Base-by-base conservation (phyloP, 2,888 invertebrate species). In the Drosophila bunnanda region DNA sequence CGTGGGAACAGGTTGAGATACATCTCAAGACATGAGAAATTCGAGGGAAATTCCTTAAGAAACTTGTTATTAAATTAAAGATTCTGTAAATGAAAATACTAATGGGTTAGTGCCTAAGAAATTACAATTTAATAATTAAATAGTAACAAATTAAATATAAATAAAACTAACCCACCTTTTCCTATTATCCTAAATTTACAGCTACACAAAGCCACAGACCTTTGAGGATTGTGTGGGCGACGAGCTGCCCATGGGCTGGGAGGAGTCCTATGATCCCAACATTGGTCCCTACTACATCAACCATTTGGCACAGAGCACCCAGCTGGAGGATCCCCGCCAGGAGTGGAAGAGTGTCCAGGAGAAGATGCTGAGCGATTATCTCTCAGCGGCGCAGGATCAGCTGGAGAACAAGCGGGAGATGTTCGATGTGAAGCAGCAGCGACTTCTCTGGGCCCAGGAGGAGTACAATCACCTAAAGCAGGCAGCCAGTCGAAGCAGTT, bases 151-250 rank as follows among this genome's bases (percentile, higher is more conserved):
- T 34, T 5, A 6, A 4, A n/a, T n/a, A n/a, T 12, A 20, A 5
- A 12, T 12, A 6, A 12, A 20, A 20, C 2, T 12, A 41, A 20
- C 20, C 41, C 20, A n/a, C n/a, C n/a, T n/a, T n/a, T n/a, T n/a
- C n/a, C n/a, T n/a, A n/a, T 9, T n/a, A 38, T n/a, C 6, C 46
- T 22, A 30, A 52, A 39, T 50, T 96, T 96, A 56, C 95, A 99
- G 98, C 94, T 97, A 96, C 92, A 98, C 98, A 82, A 99, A 99
- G 93, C 98, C 99, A 72, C 97, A 97, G 93, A 96, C 97, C 71
- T 99, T 99, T 93, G 98, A 98, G 88, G 99, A 99, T 93, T 99
- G 99, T 93, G 97, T 98, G 92, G 98, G 98, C 91, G 98, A 98
- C 94, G 98, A 99, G 93, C 93, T 99, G 92, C 98, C 98, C 54